A percentile compares a stretch with the other conserved stretches of the same genome.
phyloP scores from a whole-genome alignment of 2,113 vertebrate genomes.

The Hoplias malabaricus region DNA sequence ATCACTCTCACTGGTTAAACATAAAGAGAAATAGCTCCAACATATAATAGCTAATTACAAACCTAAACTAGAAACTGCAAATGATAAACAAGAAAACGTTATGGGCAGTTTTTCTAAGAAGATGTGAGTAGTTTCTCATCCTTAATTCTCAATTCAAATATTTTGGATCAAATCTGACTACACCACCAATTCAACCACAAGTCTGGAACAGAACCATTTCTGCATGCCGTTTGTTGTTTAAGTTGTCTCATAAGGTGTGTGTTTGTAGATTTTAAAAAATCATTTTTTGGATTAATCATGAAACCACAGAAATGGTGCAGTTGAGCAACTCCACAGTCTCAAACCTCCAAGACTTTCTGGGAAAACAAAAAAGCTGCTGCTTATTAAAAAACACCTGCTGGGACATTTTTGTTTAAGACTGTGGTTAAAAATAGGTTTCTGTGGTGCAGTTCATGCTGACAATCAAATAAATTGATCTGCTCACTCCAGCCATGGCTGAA shows the following conservation, averaged over 20 bases:
- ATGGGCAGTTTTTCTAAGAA: neutral
- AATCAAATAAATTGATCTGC: neutral
- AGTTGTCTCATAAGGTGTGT: constrained; percentile 21
- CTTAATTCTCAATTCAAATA: too few relatives aligned
- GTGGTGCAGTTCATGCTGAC: neutral
- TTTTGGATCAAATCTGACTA: too few relatives aligned
- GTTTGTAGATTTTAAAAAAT: neutral
- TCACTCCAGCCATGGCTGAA: neutral
- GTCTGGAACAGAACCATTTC: neutral
- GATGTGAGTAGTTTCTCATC: too few relatives aligned
- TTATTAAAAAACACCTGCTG: constrained; percentile 13
- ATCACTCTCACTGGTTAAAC: constrained; percentile 1
- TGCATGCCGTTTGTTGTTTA: neutral
- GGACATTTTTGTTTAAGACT: neutral
- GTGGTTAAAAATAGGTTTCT: neutral
- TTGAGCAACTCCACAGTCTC: constrained; percentile 16
- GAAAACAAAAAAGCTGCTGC: constrained; percentile 5
- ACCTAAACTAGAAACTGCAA: neutral
- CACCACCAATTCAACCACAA: too few relatives aligned
- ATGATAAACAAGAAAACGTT: too few relatives aligned
- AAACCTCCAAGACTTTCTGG: constrained; percentile 7
- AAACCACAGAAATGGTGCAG: neutral
- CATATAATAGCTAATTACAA: neutral
- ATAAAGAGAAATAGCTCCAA: neutral
- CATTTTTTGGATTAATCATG: constrained; percentile 9